phyloP scores from a whole-genome alignment of 2,113 vertebrate species.

The Vulpes lagopus region DNA sequence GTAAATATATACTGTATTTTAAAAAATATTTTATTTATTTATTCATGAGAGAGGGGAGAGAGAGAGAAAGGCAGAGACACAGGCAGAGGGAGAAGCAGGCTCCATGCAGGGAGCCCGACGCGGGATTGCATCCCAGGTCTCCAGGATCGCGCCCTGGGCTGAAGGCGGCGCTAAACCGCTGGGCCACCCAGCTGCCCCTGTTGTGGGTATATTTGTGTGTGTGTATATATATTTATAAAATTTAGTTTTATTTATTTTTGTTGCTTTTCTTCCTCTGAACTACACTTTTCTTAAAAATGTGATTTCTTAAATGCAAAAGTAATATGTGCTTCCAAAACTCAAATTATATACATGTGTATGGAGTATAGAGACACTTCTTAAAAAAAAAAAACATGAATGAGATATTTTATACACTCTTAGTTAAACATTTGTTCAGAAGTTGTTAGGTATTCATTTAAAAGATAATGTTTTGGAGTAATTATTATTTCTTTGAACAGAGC shows the following conservation, averaged over 20 bases:
- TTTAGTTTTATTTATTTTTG: not conserved
- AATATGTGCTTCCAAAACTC: not conserved
- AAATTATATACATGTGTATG: not conserved
- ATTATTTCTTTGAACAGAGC: not conserved
- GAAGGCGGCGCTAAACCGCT: no score
- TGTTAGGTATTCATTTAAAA: constrained; percentile 23
- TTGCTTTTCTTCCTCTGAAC: not conserved
- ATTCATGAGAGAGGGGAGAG: no score
- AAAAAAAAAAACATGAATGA: not conserved
- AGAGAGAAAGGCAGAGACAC: no score
- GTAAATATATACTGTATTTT: not conserved
- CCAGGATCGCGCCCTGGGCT: no score
- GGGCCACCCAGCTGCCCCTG: no score
- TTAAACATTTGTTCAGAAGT: not conserved
- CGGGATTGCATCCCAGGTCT: no score
- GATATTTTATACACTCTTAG: not conserved
- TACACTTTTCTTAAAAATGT: not conserved
- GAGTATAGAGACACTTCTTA: not conserved
- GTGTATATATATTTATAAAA: not conserved
- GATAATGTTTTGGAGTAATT: not conserved
- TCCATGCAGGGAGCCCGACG: no score
- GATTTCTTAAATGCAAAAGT: not conserved
- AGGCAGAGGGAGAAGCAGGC: no score
- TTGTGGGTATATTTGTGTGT: not conserved
- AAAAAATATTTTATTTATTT: no score